Evolutionary conservation across 2,797 vertebrate species (phyloP).

Genomic region (Aulostomus chinensis): DNA sequence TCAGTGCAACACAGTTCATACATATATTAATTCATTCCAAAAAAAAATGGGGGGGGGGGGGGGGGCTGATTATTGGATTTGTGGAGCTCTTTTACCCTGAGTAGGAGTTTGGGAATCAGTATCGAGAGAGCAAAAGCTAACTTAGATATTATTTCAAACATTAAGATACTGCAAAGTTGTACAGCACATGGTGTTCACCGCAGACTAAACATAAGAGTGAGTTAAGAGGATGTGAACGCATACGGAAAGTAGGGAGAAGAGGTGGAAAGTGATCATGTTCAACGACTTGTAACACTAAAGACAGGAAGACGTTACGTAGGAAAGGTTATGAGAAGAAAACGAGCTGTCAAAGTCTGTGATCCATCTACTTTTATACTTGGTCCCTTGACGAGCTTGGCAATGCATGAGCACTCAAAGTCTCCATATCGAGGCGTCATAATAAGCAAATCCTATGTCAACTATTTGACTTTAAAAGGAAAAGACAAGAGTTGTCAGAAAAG

Average conservation of each 20-base stretch:
- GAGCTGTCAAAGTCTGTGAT: slow-evolving; percentile 22
- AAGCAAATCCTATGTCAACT: neutral
- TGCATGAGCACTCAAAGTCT: too few species aligned
- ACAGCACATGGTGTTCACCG: too few species aligned
- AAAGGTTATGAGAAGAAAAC: slow-evolving; percentile 2
- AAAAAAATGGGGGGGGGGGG: too few species aligned
- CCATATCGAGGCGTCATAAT: slow-evolving; percentile 6
- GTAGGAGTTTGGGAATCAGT: too few species aligned
- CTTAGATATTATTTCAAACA: neutral
- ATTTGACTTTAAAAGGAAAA: slow-evolving; percentile 22
- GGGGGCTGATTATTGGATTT: too few species aligned
- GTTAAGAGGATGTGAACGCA: too few species aligned
- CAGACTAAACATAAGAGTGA: too few species aligned
- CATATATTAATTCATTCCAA: too few species aligned
- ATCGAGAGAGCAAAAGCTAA: too few species aligned
- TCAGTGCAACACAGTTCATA: too few species aligned
- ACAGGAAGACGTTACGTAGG: neutral
- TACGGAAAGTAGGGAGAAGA: neutral
- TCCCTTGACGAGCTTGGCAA: slow-evolving; percentile 12
- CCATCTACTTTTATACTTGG: slow-evolving; percentile 48
- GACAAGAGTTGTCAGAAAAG: neutral
- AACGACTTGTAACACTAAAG: neutral
- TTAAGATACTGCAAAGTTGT: neutral
- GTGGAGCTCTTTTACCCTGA: too few species aligned
- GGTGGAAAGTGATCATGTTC: neutral